Base-by-base conservation (phyloP, 2,797 vertebrate species). In the Chloroceryle amazona region DNA sequence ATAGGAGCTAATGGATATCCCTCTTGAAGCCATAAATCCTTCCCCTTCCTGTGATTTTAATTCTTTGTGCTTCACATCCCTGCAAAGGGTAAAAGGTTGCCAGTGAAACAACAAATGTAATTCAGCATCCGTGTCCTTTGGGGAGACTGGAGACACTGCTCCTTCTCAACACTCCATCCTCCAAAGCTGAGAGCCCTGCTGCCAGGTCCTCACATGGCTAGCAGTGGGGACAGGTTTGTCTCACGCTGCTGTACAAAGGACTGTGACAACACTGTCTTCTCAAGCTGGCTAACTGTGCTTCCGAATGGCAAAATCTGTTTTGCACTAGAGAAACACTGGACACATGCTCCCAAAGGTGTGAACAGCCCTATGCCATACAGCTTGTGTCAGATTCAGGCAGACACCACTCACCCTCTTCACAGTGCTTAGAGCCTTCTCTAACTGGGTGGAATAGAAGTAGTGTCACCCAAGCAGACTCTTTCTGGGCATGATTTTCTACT, bases 81-180 rank as follows among this genome's bases (percentile, higher is more conserved):
- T 58, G 13, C 55, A 35, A 66, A 90, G 46, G 18, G 78, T 81
- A 33, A 31, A 73, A 58, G 7, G 21, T 33, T 73, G 29, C 54
- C 44, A 42, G 18, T 80, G 86, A 72, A 89, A 78, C 12, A 22
- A 9, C 22, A 85, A 52, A 70, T 8, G 25, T 47, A 47, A 12
- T 51, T 78, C 51, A 46, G 51, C 29, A 31, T 44, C 57, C 70
- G 3, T 0, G 0, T 41, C 46, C 19, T 51, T 31, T 61, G 54
- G 41, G 52, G 28, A 52, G 44, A 20, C 21, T 29, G 26, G 26
- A 35, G 25, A 29, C 39, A 41, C 52, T 47, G 35, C 37, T 81
- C 31, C 46, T 61, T 33, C 58, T 63, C 31, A 29, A 33, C 11
- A 11, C 15, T 18, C 31, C 33, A 52, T 74, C n/a, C 28, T 71